A percentile compares a stretch with the other conserved stretches of the same genome.
Conservation (phyloP, 2,888 invertebrate genomes). For the Bugula neritina region DNA sequence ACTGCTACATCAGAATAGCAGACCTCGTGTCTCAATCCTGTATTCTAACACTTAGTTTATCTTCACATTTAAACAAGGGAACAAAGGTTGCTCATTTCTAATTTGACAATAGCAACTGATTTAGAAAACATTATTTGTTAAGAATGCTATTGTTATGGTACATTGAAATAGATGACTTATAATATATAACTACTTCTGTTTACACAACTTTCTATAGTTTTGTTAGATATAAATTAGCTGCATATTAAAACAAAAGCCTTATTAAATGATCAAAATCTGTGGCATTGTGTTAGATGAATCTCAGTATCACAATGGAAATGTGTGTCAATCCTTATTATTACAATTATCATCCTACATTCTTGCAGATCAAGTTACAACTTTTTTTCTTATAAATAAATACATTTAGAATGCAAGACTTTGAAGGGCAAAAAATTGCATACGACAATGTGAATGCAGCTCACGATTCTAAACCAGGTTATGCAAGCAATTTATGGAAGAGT, state of each 20-base stretch:
- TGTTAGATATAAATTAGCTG: background rate
- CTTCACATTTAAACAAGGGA: background rate
- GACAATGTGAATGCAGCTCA: too few species aligned
- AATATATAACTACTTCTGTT: constrained; percentile 27
- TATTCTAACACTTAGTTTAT: background rate
- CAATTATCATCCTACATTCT: background rate
- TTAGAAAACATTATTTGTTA: background rate
- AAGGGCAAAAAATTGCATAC: too few species aligned
- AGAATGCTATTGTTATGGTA: constrained; percentile 21
- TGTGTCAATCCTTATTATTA: background rate
- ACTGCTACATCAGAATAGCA: too few species aligned
- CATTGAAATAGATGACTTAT: background rate
- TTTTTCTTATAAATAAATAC: too few species aligned
- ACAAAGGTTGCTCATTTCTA: background rate
- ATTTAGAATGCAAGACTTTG: too few species aligned
- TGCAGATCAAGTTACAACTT: background rate
- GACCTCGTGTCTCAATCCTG: background rate
- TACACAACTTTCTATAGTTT: constrained; percentile 20
- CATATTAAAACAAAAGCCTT: background rate
- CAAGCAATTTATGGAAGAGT: too few species aligned
- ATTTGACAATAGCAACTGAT: background rate
- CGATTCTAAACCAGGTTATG: too few species aligned
- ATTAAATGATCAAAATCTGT: background rate
- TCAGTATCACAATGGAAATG: too few species aligned
- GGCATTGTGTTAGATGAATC: background rate